Base-by-base conservation (phyloP, 2,797 vertebrate species). In the Gastrophryne carolinensis region DNA sequence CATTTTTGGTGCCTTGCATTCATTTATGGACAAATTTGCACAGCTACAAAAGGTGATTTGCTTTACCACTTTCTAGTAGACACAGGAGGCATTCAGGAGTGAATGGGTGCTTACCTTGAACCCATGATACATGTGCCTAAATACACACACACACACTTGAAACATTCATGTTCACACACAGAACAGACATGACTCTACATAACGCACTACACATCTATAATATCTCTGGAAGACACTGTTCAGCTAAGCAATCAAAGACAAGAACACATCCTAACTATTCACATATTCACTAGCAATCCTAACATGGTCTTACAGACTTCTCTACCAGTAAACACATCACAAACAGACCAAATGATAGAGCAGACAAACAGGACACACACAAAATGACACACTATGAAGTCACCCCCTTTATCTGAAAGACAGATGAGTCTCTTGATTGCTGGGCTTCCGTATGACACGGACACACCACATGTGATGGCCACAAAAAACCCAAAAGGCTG, bases 381-480 rank as follows among this genome's bases (percentile, higher is more conserved):
- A 70, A 34, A 54, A 72, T n/a, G 17, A 70, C 57, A 70, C 21
- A 39, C 5, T 10, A 39, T 52, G 32, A 34, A 34, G 30, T 7
- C 12, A 9, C 15, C 63, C 58, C 39, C 60, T 11, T 3, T 4
- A 39, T 21, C 12, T 1, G 24, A 61, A 41, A 52, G 10, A 11
- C 29, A 21, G 37, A 27, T 4, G 44, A 52, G 49, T 49, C 29
- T 19, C 5, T 63, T 9, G 21, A 30, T 49, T 26, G 9, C 37
- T 64, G 12, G 39, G 49, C 23, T 70, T 53, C 8, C 8, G 15
- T 2, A 50, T 15, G 17, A 24, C 35, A 39, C 66, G 50, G 68
- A 23, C 41, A 29, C 47, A 74, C 81, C 87, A 79, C 82, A 52
- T 72, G 53, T 34, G 67, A 52, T 72, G 37, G 24, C 17, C 58